These are phyloP conservation scores for Sphenodon punctatus DNA, from an alignment of 2,797 vertebrate genomes.

Conservation along the genomic window DNA sequence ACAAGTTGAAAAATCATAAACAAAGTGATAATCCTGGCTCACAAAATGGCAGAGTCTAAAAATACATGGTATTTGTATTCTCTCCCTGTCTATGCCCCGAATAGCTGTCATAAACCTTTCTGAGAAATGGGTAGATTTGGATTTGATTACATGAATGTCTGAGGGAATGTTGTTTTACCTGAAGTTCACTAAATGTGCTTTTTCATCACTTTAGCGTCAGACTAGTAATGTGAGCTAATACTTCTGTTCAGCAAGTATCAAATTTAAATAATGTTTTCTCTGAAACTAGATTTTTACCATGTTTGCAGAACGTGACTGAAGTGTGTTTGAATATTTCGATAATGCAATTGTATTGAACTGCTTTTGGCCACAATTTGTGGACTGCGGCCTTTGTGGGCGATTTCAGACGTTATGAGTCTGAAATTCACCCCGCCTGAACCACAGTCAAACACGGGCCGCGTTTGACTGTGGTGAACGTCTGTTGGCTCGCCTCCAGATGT, in stretches of 20 bases:
- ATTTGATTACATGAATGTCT: too few relatives aligned
- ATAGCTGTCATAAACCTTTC: too few relatives aligned
- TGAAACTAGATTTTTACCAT: neutral
- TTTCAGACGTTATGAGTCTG: too few relatives aligned
- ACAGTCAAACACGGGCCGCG: too few relatives aligned
- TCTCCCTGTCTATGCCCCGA: conserved; percentile 5
- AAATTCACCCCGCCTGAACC: too few relatives aligned
- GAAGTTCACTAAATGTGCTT: neutral
- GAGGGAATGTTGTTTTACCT: neutral
- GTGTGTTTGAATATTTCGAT: neutral
- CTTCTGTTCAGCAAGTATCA: neutral
- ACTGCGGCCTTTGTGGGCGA: too few relatives aligned
- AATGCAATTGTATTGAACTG: neutral
- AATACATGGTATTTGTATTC: neutral
- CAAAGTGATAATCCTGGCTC: neutral
- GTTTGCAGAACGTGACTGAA: neutral
- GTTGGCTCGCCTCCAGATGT: too few relatives aligned
- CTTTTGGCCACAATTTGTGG: too few relatives aligned
- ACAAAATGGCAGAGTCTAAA: conserved; percentile 14
- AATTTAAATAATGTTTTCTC: neutral
- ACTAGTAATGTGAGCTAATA: neutral
- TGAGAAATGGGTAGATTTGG: too few relatives aligned
- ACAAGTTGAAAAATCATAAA: neutral
- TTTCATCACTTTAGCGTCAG: neutral
- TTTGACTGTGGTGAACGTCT: too few relatives aligned